These are phyloP conservation scores for Onthophagus taurus DNA, from an alignment of 1,140 invertebrate species.

Conservation along the genomic window DNA sequence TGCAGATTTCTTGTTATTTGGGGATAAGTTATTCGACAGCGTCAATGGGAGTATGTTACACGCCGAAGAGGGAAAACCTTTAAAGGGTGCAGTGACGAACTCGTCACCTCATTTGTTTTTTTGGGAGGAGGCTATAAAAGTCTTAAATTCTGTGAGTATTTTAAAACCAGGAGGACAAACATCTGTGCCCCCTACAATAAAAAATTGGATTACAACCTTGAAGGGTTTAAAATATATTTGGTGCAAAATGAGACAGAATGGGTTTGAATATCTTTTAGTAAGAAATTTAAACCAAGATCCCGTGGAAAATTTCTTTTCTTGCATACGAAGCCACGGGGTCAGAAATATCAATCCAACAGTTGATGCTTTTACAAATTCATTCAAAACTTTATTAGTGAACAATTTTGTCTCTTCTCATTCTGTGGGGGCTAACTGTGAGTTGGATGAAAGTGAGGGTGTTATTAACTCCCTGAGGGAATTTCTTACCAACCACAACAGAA, in stretches of 20 bases:
- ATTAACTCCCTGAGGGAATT: too few relatives aligned
- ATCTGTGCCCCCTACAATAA: too few relatives aligned
- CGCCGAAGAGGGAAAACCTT: background rate
- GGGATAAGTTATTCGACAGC: conserved; percentile 17
- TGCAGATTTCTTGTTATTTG: conserved; percentile 15
- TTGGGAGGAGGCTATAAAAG: conserved; percentile 8
- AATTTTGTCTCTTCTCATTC: conserved; percentile 17
- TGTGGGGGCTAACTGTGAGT: conserved; percentile 15
- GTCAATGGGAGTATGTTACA: conserved; percentile 10
- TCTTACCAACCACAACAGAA: too few relatives aligned
- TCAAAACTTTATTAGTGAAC: conserved; percentile 17
- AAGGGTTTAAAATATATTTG: background rate
- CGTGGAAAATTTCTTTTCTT: background rate
- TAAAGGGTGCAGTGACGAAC: conserved; percentile 8
- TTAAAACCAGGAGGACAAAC: too few relatives aligned
- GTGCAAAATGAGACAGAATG: background rate
- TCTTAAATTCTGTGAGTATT: too few relatives aligned
- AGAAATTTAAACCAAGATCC: background rate
- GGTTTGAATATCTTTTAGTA: background rate
- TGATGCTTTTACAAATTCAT: conserved; percentile 13
- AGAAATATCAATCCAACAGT: conserved; percentile 6
- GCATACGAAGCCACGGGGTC: background rate
- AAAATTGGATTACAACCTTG: conserved; percentile 16
- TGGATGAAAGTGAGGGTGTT: too few relatives aligned
- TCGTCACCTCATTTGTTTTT: conserved; percentile 7